Base-by-base conservation (phyloP, 2,888 invertebrate genomes). In the Caenorhabditis wallacei region DNA sequence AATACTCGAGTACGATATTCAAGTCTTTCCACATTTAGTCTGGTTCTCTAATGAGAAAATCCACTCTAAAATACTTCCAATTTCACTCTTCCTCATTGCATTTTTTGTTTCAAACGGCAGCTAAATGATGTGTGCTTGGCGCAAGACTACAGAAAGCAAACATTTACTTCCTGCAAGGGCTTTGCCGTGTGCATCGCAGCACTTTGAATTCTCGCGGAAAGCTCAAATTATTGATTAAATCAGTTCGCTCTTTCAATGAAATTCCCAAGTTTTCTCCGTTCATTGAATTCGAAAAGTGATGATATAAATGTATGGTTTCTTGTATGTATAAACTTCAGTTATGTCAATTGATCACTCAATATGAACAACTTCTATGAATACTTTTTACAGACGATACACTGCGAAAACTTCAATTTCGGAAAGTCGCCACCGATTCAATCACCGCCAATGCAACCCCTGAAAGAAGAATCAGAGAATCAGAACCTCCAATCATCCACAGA, bases 81-180 rank as follows among this genome's bases (percentile, higher is more conserved):
- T 40, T 40, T 13, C 30, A 4, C 24, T 16, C 13, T 54, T 57
- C 13, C 56, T 30, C 43, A 54, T 43, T 26, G 16, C 26, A 26
- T 26, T 68, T 53, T 75, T 66, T 74, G 74, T 66, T 75, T 75
- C 66, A 75, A 51, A 72, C 54, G 40, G 64, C n/a, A 64, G 74
- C 56, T 20, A 46, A 64, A 57, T 48, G 46, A 57, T 75, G 75
- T 75, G 75, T 66, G 66, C 74, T 74, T 64, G 63, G 56, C 57
- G 40, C 75, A 30, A 35, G 22, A n/a, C 51, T 64, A 11, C 57
- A 48, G 20, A 68, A 51, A 68, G 59, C 75, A 75, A 66, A 75
- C 8, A 66, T 4, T 30, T 13, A 18, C 64, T 53, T 56, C 18
- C 63, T 51, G 54, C 74, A 64, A 63, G 20, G 24, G 40, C 30